Conservation (phyloP, 2,113 vertebrate species). For the Pteruthius melanotis region DNA sequence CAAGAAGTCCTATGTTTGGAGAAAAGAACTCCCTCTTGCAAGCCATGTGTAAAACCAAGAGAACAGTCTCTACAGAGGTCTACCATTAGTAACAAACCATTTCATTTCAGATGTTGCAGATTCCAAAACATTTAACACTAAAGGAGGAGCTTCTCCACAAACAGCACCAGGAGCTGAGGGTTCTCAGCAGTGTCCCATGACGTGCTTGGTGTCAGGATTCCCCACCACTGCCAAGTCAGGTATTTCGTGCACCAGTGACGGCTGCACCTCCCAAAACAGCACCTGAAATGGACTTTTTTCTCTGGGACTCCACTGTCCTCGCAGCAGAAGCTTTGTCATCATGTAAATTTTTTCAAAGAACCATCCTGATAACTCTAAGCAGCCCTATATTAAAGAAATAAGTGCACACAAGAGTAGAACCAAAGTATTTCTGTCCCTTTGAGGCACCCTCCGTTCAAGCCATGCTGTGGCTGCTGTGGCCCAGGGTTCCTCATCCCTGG, state of each 20-base stretch:
- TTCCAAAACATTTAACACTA: neutral
- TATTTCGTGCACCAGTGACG: neutral
- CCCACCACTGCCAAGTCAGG: accelerated
- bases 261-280: neutral
- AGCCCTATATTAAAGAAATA: neutral
- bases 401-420: neutral
- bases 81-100: neutral
- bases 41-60: neutral
- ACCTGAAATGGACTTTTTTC: neutral
- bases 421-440: neutral
- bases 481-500: neutral
- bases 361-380: neutral
- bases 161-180: neutral
- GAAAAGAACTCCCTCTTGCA: neutral
- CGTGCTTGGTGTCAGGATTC: neutral
- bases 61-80: neutral
- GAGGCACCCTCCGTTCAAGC: neutral
- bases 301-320: neutral
- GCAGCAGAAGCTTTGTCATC: neutral
- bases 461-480: neutral
- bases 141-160: neutral
- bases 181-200: neutral
- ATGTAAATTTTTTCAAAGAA: neutral
- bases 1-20: neutral
- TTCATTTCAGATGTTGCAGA: neutral